Percentiles rank a stretch among this genome's conserved stretches.
phyloP scores from a whole-genome alignment of 2,113 vertebrate genomes.

The Engystomops pustulosus region DNA sequence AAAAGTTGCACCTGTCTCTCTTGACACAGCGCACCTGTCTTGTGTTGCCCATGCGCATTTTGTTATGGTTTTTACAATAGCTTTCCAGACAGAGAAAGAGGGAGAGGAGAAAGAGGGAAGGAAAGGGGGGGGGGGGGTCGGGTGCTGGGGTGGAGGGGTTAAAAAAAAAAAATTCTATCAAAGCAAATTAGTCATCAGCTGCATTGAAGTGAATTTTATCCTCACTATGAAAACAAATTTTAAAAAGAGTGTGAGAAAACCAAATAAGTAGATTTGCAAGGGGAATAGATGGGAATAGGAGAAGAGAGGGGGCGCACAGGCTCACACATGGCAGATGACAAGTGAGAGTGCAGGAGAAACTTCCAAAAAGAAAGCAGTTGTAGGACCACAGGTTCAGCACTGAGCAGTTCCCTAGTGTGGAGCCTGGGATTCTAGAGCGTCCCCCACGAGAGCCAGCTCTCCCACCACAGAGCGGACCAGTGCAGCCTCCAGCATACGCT shows the following conservation, averaged over 20 bases:
- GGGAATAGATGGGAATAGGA: background rate
- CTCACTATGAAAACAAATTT: conserved; percentile 8
- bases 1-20: conserved; percentile 86
- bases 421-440: conserved; percentile 4
- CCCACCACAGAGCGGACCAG: background rate
- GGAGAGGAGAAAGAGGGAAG: background rate
- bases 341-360: conserved; percentile 1
- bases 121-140: background rate
- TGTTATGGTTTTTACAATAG: conserved; percentile 52
- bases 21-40: conserved; percentile 85
- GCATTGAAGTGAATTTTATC: conserved; percentile 12
- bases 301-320: background rate
- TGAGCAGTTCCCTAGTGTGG: conserved; percentile 31
- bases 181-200: conserved; percentile 42
- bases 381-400: conserved; percentile 30
- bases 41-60: conserved; percentile 70
- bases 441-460: conserved; percentile 12
- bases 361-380: conserved; percentile 7
- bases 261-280: background rate
- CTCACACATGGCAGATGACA: background rate
- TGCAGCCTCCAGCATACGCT: conserved; percentile 3
- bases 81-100: conserved; percentile 39
- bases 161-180: conserved; percentile 38
- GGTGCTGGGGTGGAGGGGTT: background rate
- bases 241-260: background rate